These are phyloP conservation scores for Conus betulinus DNA, from an alignment of 1,140 invertebrate genomes.

Conservation along the genomic window DNA sequence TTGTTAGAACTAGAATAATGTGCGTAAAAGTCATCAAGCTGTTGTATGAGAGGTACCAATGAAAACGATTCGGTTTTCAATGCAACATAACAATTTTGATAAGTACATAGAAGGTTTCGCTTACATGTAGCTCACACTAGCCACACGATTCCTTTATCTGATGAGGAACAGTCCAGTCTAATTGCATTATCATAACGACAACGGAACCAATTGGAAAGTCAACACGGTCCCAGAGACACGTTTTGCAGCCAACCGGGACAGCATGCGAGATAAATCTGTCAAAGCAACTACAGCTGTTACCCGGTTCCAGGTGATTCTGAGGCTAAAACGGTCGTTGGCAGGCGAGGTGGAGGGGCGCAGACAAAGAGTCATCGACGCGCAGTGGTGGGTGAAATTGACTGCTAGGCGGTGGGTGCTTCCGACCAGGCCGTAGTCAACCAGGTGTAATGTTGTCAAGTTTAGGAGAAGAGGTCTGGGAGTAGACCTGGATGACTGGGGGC, in stretches of 20 bases:
- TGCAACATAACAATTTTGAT: neutral
- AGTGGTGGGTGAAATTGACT: no score
- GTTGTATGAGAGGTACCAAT: neutral
- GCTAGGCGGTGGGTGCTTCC: no score
- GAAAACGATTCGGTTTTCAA: neutral
- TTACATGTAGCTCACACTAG: no score
- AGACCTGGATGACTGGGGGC: conserved; percentile 22
- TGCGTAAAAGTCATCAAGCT: neutral
- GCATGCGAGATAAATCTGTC: conserved; percentile 27
- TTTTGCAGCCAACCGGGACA: neutral
- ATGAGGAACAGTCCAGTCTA: no score
- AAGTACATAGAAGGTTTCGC: no score
- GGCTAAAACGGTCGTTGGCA: no score
- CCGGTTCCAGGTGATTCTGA: neutral
- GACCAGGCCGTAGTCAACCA: neutral
- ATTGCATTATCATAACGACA: no score
- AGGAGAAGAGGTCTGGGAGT: neutral
- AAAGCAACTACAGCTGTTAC: conserved; percentile 37
- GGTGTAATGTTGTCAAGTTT: neutral
- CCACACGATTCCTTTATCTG: no score
- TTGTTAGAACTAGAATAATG: no score
- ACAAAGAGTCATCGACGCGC: no score
- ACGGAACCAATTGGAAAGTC: no score
- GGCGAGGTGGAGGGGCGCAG: no score
- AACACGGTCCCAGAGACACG: neutral